phyloP scores from a whole-genome alignment of 2,113 vertebrate genomes.

The Lynx canadensis region DNA sequence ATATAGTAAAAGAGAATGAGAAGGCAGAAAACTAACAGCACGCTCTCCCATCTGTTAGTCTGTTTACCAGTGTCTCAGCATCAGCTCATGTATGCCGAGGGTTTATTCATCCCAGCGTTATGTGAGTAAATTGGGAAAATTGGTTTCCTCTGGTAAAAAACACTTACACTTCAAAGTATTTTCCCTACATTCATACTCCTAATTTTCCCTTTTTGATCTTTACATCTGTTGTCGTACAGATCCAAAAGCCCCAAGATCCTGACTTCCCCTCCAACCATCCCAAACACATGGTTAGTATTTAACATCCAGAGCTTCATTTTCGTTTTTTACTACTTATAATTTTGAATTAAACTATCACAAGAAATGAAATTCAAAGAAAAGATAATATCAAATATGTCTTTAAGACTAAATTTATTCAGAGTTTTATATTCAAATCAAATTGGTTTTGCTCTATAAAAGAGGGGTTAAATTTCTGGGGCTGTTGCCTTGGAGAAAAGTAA shows the following conservation, averaged over 20 bases:
- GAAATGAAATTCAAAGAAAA: constrained; percentile 70
- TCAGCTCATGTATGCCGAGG: background rate
- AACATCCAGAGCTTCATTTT: constrained; percentile 56
- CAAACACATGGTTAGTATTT: constrained; percentile 70
- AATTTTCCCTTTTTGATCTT: constrained; percentile 72
- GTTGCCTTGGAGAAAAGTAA: constrained; percentile 67
- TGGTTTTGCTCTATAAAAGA: constrained; percentile 64
- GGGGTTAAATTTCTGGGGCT: constrained; percentile 47
- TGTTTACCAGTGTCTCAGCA: background rate
- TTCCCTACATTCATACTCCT: constrained; percentile 49
- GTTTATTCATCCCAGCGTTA: constrained; percentile 65
- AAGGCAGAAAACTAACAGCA: background rate
- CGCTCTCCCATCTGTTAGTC: constrained; percentile 30
- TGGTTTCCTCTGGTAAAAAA: constrained; percentile 71
- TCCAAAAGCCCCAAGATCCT: constrained; percentile 58
- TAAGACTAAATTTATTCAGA: constrained; percentile 54
- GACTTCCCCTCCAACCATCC: constrained; percentile 44
- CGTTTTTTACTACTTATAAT: constrained; percentile 64
- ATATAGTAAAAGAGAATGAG: constrained; percentile 23
- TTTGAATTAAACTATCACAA: constrained; percentile 65
- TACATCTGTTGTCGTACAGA: constrained; percentile 57
- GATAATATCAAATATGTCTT: constrained; percentile 49
- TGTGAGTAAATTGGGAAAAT: constrained; percentile 72
- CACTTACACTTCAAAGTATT: constrained; percentile 76
- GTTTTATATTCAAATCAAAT: constrained; percentile 69